These are phyloP conservation scores for Daphoenositta chrysoptera DNA, from an alignment of 2,113 vertebrate species.

Conservation along the genomic window DNA sequence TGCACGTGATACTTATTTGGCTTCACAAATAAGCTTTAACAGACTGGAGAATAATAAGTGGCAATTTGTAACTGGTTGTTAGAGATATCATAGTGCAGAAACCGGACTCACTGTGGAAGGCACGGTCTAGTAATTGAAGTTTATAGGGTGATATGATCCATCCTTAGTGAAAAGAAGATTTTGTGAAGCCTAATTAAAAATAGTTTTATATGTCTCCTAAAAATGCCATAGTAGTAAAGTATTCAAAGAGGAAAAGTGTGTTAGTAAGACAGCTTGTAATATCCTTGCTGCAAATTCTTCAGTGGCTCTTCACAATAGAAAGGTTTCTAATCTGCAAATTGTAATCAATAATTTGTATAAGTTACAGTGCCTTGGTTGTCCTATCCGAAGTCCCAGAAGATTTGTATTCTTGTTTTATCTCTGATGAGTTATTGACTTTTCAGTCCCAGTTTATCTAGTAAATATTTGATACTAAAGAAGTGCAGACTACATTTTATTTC, in stretches of 20 bases:
- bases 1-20: background rate
- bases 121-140: background rate
- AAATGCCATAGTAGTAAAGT: background rate
- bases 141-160: background rate
- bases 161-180: background rate
- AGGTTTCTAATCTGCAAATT: background rate
- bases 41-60: background rate
- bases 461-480: background rate
- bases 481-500: background rate
- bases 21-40: background rate
- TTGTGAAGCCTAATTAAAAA: background rate
- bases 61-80: background rate
- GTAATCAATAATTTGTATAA: background rate
- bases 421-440: constrained; percentile 4
- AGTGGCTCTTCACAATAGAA: background rate
- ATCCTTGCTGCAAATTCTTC: background rate
- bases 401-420: background rate
- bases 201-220: background rate
- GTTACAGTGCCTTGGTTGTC: background rate
- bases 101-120: background rate
- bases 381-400: background rate
- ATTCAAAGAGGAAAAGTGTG: background rate
- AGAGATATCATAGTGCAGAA: background rate
- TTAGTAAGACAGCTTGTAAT: background rate
- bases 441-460: background rate